Percentiles rank a stretch among this genome's conserved stretches.
Evolutionary conservation across 2,797 vertebrate genomes (phyloP).

Genomic region (Notamacropus eugenii): DNA sequence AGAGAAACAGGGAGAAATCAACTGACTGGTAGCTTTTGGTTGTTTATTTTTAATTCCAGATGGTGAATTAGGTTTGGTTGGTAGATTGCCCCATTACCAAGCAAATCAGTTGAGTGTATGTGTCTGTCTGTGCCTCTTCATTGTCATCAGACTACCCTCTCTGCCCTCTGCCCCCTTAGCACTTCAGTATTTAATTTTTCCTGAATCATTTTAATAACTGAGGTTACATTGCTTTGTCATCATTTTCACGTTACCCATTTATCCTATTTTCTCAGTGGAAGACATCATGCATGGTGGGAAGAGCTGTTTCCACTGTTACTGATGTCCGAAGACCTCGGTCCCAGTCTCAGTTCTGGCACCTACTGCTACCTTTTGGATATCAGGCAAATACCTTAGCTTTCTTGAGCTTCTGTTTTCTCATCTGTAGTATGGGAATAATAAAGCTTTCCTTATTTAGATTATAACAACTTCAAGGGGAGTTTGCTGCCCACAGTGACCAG

Average conservation of each 20-base stretch:
- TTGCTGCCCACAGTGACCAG: not conserved
- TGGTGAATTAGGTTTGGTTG: not conserved
- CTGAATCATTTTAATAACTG: not conserved
- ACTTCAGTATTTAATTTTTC: not conserved
- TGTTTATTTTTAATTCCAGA: not conserved
- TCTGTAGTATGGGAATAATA: not conserved
- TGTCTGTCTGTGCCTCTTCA: not conserved
- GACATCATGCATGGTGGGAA: not conserved
- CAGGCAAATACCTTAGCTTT: not conserved
- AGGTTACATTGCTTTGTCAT: not conserved
- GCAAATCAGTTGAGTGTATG: not conserved
- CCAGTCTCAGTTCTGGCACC: not conserved
- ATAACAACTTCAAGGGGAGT: not conserved
- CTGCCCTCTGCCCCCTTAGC: not conserved
- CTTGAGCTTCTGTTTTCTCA: not conserved
- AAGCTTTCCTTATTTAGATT: not conserved
- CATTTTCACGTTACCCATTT: not conserved
- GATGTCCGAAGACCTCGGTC: not conserved
- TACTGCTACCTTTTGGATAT: not conserved
- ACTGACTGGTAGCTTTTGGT: not conserved
- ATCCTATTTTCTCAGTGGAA: not conserved
- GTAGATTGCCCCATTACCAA: not conserved
- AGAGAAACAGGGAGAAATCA: not conserved
- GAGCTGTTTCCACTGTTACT: not conserved
- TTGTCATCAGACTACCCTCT: not conserved